phyloP scores from a whole-genome alignment of 2,797 vertebrate genomes.

The Macrochelys suwanniensis region DNA sequence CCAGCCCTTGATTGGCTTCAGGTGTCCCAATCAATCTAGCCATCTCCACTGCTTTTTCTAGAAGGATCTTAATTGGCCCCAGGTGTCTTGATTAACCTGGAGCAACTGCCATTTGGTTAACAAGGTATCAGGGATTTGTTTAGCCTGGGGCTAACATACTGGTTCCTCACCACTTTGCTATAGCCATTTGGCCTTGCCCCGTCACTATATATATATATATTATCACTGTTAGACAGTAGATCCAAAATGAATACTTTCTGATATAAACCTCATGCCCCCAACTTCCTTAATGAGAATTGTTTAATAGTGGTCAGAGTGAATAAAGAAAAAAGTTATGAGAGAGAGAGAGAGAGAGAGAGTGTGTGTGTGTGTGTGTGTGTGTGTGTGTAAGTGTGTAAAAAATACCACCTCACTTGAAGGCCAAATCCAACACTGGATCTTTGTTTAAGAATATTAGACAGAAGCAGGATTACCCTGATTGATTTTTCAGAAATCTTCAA shows the following conservation, averaged over 20 bases:
- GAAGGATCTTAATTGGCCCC: too few species aligned
- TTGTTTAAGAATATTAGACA: not conserved
- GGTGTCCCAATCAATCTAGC: too few species aligned
- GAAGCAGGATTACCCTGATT: not conserved
- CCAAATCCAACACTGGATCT: not conserved
- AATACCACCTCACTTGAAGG: not conserved
- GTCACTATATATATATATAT: not conserved
- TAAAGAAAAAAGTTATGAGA: not conserved
- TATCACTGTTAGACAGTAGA: not conserved
- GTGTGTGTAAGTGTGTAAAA: not conserved
- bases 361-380: not conserved
- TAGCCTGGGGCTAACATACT: too few species aligned
- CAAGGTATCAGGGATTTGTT: too few species aligned
- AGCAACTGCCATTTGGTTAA: too few species aligned
- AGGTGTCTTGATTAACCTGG: too few species aligned
- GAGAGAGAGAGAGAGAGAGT: too few species aligned
- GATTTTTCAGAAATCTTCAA: not conserved
- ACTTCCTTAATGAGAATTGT: not conserved
- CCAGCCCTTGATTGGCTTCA: too few species aligned
- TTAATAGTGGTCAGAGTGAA: not conserved
- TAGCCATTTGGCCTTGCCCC: too few species aligned
- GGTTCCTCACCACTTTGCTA: too few species aligned
- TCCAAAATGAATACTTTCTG: rapidly evolving
- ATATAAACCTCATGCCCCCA: not conserved
- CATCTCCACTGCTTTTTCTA: too few species aligned